Base-by-base conservation (phyloP, 2,888 invertebrate genomes). In the Aproaerema taeniolella region DNA sequence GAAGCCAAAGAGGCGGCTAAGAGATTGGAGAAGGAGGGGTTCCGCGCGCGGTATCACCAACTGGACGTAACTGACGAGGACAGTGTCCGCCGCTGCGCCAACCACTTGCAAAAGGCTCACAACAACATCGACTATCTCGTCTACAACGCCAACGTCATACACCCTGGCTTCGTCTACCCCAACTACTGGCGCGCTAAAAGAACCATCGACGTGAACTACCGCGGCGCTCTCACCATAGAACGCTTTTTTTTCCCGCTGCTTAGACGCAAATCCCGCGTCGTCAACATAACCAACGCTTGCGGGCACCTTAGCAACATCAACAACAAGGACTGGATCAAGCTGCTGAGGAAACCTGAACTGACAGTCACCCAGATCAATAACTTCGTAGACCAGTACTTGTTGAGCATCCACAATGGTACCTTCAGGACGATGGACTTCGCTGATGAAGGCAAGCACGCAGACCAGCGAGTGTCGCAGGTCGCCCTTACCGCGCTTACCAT, bases 91-190 rank as follows among this genome's bases (percentile, higher is more conserved):
- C 88, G 93, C 31, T 83, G 85, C 3, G 78, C 89, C 43, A 88
- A 85, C 58, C 88, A 85, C 58, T 65, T 94, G 1, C 79, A 89
- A 65, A 67, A 70, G 16, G 88, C 86, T 42, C 88, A 94, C 57
- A 91, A 90, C 6, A 91, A 92, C 0, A 62, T 94, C 2, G 93
- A 95, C 67, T 75, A 93, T 10, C 75, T 94, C 10, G 89, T 94
- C 1, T 94, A 94, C 67, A 95, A 95, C 70, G 94, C 94, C 14
- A 93, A 89, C 47, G 61, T 80, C 30, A 55, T 85, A 35, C 81
- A 83, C 47, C 73, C 67, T 67, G 52, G 71, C 4, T 50, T 77
- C 53, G 48, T 77, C 4, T 85, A 82, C 43, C 83, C 85, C 1
- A 66, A 52, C n/a, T 85, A 81, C 44, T 83, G 82, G 55, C 65